phyloP scores from a whole-genome alignment of 1,140 invertebrate genomes.

The Leptinotarsa texana region DNA sequence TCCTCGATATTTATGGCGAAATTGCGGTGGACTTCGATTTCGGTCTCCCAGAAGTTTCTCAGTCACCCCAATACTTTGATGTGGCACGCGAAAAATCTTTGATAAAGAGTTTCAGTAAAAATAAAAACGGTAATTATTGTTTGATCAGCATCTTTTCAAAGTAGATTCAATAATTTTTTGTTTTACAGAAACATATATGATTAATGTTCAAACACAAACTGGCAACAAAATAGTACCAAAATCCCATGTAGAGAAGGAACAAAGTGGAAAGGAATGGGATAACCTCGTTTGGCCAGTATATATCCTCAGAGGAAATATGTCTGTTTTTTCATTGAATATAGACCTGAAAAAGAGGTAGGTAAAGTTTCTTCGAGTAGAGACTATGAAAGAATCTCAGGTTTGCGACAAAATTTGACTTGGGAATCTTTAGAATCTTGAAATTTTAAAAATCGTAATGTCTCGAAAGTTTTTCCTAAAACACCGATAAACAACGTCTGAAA shows the following conservation, averaged over 20 bases:
- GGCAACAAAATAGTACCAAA: conserved; percentile 30
- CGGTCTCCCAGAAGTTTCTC: conserved; percentile 60
- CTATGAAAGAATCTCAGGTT: too few species aligned
- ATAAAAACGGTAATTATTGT: conserved; percentile 22
- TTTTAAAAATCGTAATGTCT: too few species aligned
- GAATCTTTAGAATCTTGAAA: too few species aligned
- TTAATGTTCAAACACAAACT: conserved; percentile 26
- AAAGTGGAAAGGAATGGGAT: conserved; percentile 37
- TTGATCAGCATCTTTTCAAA: too few species aligned
- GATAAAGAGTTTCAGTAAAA: conserved; percentile 10
- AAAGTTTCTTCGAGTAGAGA: background rate
- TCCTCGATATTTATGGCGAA: conserved; percentile 73
- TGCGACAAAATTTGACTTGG: too few species aligned
- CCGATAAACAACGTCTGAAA: too few species aligned
- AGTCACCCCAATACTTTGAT: conserved; percentile 5
- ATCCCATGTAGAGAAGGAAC: conserved; percentile 33
- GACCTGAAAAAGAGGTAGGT: conserved; percentile 39
- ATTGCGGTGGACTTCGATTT: conserved; percentile 85
- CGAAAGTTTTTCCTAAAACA: too few species aligned
- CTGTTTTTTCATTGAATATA: conserved; percentile 58
- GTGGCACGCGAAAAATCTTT: background rate
- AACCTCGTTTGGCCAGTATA: conserved; percentile 73
- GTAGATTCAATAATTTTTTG: background rate
- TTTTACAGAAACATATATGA: conserved; percentile 19
- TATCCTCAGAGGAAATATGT: conserved; percentile 81